Base-by-base conservation (phyloP, 2,113 vertebrate genomes). In the Lamprologus tigripictilis region DNA sequence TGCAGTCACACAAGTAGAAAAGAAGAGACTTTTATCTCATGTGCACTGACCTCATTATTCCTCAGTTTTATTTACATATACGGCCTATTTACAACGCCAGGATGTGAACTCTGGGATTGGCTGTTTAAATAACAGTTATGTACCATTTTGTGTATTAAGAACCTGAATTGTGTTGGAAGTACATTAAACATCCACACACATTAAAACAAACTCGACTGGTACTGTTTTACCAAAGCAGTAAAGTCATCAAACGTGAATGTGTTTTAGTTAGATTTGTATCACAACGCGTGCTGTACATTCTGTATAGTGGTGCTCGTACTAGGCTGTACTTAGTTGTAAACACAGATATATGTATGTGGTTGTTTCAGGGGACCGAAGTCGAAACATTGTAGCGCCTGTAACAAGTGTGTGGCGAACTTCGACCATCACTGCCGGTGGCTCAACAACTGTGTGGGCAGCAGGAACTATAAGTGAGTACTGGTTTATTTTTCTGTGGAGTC, bases 391-490 rank as follows among this genome's bases (percentile, higher is more conserved):
- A 98, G 98, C 51, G 96, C 97, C 61, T 99, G 99, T 95, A 99
- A 99, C 93, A 99, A 99, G 66, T 99, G 99, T 55, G 98, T 99
- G 1, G 97, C 97, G 42, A 97, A 97, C 92, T 99, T 99, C 63
- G 99, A 99, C 92, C 99, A 99, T 93, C 99, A 99, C 94, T 99
- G 99, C 94, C 97, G 98, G 82, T 99, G 98, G 99, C 97, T 99
- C 81, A 99, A 99, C 96, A 99, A 99, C 96, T 99, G 99, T 49
- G 98, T 99, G 85, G 99, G 99, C 9, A 97, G 98, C 93, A 98
- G 98, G 82, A 99, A 99, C 95, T 99, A 99, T 95, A 96, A 97
- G 99, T 98, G 92, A 95, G 96, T 73, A 37, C 19, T 26, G 23
- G 16, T 49, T 49, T 31, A 19, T 45, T 47, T 49, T 78, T 49